Evolutionary conservation across 2,113 vertebrate genomes (phyloP), one percentile per base, ranked within the genome.

Genomic region (Odontesthes bonariensis): DNA sequence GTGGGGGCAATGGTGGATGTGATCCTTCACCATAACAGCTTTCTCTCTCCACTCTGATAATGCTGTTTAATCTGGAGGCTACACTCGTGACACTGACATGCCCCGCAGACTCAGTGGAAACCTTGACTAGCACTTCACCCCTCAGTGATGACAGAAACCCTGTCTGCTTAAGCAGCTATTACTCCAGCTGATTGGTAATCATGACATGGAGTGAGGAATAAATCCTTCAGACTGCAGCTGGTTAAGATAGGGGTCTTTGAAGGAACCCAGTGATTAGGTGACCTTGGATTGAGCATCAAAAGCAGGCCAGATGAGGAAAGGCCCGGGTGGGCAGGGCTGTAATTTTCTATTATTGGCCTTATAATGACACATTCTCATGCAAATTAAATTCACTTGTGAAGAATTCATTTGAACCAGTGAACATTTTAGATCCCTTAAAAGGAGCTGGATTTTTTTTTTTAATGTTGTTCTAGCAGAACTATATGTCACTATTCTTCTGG

Each of bases 161-260:
- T 82, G 85, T 85, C 91, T 86, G 86, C 85, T 92, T 92, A 87
- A 90, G 77, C 87, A 88, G 87, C 86, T 82, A 91, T 93, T 91
- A 90, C 87, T 89, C 81, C 77, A 73, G 71, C 88, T 92, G 91
- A 92, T 90, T 94, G 90, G 91, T 93, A 92, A 93, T 94, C 90
- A 92, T 83, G 88, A 83, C 89, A 82, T 77, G 81, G 83, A 83
- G 66, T 69, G 51, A 62, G 67, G 58, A 81, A 91, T 93, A 91
- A 94, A 93, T 92, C 86, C 83, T 78, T 78, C 77, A 27, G 70
- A 86, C 85, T 85, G 81, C 86, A 81, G 72, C 74, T 81, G 88
- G 81, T 88, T 81, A 77, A 79, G 83, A 88, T 85, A 65, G 87
- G 83, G 86, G 84, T 90, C 83, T 89, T 77, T 69, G 77, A 79